Base-by-base conservation (phyloP, 2,797 vertebrate genomes). In the Enteromius paludinosus region DNA sequence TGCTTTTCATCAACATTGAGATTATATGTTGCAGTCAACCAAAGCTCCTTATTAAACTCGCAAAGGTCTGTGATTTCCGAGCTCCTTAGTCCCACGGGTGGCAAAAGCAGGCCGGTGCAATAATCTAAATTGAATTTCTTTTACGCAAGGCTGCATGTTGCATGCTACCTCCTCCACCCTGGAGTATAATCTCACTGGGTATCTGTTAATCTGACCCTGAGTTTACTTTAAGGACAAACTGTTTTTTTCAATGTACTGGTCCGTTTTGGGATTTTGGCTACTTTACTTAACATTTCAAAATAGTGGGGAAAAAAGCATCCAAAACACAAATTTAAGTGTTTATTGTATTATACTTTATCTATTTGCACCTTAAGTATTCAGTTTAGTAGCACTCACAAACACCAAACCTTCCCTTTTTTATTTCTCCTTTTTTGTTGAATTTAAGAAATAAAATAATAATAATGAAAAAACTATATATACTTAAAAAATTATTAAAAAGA, bases 121-220 rank as follows among this genome's bases (percentile, higher is more conserved):
- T 87, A 85, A 87, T 84, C 84, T 86, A 87, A 89, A 90, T 84
- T 87, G 84, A 84, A 88, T 89, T 88, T 87, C 74, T 75, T 87
- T 86, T 83, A 82, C 52, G 77, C 84, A 77, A 82, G 73, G 83
- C 85, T 81, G 82, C 69, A 25, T 68, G 49, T 82, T 82, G 64
- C 81, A 45, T 52, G 54, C 59, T 64, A n/a, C 52, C 80, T 76
- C 45, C 65, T 84, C 86, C 84, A 56, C 74, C 79, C 77, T 77
- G 38, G 69, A 11, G 9, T 33, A 61, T 54, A 78, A 41, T 86
- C 82, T 78, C 78, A 11, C 78, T 68, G 52, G 25, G 73, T 77
- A 85, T 87, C 82, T 83, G 74, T 81, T 84, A 65, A 86, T 89
- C 87, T 69, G 25, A 74, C 62, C 75, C 69, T 33, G 45, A 30